Percentiles rank a stretch among this genome's conserved stretches.
phyloP scores from a whole-genome alignment of 2,113 vertebrate genomes.

The Boulengeromyrus knoepffleri region DNA sequence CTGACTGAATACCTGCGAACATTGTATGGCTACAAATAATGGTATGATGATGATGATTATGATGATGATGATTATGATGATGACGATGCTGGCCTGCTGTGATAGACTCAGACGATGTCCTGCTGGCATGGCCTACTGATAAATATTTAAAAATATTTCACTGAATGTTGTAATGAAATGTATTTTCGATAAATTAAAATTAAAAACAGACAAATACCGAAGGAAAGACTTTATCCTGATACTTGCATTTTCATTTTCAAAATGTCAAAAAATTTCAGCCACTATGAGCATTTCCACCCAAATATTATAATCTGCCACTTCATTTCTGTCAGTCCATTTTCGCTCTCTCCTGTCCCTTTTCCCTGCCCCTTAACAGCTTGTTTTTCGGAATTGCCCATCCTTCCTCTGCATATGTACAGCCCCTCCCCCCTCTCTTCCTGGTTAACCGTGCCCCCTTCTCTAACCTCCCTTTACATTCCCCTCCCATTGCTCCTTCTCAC shows the following conservation, averaged over 20 bases:
- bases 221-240: neutral
- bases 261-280: neutral
- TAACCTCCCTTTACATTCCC: neutral
- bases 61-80: neutral
- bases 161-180: neutral
- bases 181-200: neutral
- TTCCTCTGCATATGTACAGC: neutral
- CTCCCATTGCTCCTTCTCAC: neutral
- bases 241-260: neutral
- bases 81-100: neutral
- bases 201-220: neutral
- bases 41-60: neutral
- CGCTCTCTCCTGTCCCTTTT: neutral
- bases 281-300: neutral
- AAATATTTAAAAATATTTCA: neutral
- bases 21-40: neutral
- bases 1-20: neutral
- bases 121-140: neutral
- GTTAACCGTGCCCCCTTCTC: neutral
- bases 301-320: neutral
- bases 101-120: neutral
- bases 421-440: constrained; percentile 9
- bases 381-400: constrained; percentile 16
- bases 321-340: neutral
- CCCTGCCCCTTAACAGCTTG: neutral